Conservation (phyloP, 2,888 invertebrate species). For the Deilephila porcellus region DNA sequence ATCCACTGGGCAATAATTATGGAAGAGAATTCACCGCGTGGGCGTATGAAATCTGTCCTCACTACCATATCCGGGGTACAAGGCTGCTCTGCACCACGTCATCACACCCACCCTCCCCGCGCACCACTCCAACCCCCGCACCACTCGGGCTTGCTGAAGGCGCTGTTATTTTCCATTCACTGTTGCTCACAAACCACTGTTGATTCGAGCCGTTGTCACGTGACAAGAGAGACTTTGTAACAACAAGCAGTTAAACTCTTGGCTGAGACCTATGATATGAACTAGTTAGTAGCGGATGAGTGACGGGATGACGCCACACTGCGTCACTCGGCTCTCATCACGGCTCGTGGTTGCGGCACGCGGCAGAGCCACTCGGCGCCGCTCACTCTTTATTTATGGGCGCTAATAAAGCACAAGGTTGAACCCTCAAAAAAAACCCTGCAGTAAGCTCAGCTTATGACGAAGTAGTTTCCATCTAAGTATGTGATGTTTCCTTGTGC, state of each 20-base stretch:
- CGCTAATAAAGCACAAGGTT: not conserved
- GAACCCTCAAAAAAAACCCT: not conserved
- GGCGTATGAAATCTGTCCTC: not conserved
- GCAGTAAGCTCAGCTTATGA: not conserved
- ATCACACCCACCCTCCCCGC: not conserved
- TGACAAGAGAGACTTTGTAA: too few relatives aligned
- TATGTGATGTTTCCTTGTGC: not conserved
- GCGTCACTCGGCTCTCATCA: not conserved
- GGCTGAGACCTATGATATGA: too few relatives aligned
- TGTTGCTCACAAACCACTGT: too few relatives aligned
- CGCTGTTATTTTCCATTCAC: too few relatives aligned
- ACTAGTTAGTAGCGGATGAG: too few relatives aligned
- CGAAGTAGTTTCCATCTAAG: not conserved
- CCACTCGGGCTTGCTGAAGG: too few relatives aligned
- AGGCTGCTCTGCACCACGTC: conserved; percentile 1
- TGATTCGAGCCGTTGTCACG: too few relatives aligned
- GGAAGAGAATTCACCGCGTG: not conserved
- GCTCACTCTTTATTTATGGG: not conserved
- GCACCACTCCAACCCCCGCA: not conserved
- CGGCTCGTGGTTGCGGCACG: not conserved
- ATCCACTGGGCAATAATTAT: not conserved
- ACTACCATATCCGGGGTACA: not conserved
- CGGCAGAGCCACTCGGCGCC: not conserved
- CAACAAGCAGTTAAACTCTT: too few relatives aligned
- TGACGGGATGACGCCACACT: too few relatives aligned